Base-by-base conservation (phyloP, 2,888 invertebrate genomes). In the Drosophila barbarae region DNA sequence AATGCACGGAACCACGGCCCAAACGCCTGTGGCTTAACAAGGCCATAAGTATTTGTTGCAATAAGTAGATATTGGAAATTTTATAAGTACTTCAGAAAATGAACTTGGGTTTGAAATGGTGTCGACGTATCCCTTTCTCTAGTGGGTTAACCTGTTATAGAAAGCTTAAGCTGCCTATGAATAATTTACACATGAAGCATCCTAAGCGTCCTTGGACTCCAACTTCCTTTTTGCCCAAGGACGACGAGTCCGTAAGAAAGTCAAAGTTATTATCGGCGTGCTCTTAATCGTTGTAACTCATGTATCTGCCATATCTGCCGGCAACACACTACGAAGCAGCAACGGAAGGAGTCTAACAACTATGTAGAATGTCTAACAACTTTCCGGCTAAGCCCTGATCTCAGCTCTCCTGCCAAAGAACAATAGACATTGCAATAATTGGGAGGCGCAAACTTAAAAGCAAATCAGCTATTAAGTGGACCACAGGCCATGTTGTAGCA, bases 381-480 rank as follows among this genome's bases (percentile, higher is more conserved):
- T 69, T 66, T 47, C 47, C 64, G 67, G 41, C 71, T 59, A 58
- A 64, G 51, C 52, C 54, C 65, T 59, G 59, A 61, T 53, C 50
- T 54, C 18, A 38, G 46, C 32, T 36, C 26, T 2, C 66, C 63
- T 67, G 47, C 32, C 59, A 47, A 13, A 53, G 53, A 68, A 69
- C 73, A 73, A 75, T 46, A 79, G 64, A 60, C 73, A 79, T 67
- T 69, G 57, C 73, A 56, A 52, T 50, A 61, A 47, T 26, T 18
- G 34, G 44, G 15, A 38, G 42, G 64, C 12, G 49, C 77, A 73
- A 82, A 84, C 80, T 82, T 74, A 64, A 76, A 82, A 72, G 61
- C 79, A 84, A 79, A 80, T 80, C 80, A 74, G 73, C 73, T 41
- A 70, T 67, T 71, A 3, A 74, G 84, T 76, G 82, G 82, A 76